Percentiles rank a stretch among this genome's conserved stretches.
These are phyloP conservation scores for Protomyctophum bolini DNA, from an alignment of 2,113 vertebrate genomes.

Conservation along the genomic window DNA sequence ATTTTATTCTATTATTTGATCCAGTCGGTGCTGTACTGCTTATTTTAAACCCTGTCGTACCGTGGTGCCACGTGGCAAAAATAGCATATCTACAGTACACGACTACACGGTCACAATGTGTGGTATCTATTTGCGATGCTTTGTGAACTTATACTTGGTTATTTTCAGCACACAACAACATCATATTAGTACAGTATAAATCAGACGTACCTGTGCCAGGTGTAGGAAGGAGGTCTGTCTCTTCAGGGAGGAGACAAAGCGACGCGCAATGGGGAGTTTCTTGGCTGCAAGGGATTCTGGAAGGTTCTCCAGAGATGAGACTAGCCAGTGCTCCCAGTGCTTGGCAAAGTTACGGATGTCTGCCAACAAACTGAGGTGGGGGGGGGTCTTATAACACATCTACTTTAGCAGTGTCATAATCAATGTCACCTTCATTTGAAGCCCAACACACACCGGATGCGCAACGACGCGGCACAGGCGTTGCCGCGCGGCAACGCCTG, in stretches of 20 bases:
- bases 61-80: too few relatives aligned
- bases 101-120: too few relatives aligned
- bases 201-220: conserved; percentile 87
- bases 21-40: background rate
- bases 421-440: background rate
- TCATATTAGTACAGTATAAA: too few relatives aligned
- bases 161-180: too few relatives aligned
- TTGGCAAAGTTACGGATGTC: conserved; percentile 98
- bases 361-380: conserved; percentile 86
- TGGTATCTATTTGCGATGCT: too few relatives aligned
- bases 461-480: too few relatives aligned
- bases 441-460: too few relatives aligned
- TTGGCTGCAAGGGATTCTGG: conserved; percentile 89
- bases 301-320: conserved; percentile 94
- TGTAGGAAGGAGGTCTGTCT: conserved; percentile 96
- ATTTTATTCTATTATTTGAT: background rate
- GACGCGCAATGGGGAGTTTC: conserved; percentile 91
- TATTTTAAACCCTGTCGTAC: too few relatives aligned
- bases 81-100: too few relatives aligned
- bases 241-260: conserved; percentile 95
- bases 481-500: too few relatives aligned
- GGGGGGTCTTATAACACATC: background rate
- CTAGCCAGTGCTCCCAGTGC: conserved; percentile 97
- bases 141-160: too few relatives aligned
- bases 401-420: background rate